phyloP scores from a whole-genome alignment of 2,888 invertebrate genomes.

The Nomada ferruginata region DNA sequence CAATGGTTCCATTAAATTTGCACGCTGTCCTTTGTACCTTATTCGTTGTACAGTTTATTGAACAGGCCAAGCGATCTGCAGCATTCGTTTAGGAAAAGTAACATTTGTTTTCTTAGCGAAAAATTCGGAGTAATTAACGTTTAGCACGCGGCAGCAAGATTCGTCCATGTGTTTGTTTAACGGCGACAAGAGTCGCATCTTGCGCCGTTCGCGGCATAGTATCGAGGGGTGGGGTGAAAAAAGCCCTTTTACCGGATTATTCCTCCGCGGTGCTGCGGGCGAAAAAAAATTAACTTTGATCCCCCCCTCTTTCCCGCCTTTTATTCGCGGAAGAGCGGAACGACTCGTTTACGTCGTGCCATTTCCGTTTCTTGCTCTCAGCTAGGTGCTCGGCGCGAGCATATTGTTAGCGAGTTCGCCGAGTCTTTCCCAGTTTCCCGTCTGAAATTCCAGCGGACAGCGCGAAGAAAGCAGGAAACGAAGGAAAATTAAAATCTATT shows the following conservation, averaged over 20 bases:
- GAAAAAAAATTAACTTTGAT: conserved; percentile 57
- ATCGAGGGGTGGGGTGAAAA: neutral
- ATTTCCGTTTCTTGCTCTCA: conserved; percentile 54
- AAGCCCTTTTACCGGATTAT: conserved; percentile 42
- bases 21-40: neutral
- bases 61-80: too few species aligned
- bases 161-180: conserved; percentile 30
- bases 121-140: neutral
- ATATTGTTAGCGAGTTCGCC: conserved; percentile 38
- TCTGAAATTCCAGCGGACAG: neutral
- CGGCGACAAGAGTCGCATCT: neutral
- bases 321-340: conserved; percentile 35
- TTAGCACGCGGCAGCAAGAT: neutral
- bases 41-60: too few species aligned
- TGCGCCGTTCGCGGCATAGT: neutral
- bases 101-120: too few species aligned
- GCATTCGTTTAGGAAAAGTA: neutral
- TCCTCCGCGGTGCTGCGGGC: conserved; percentile 9
- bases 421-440: neutral
- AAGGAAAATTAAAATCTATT: conserved; percentile 47
- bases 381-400: conserved; percentile 15
- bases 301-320: conserved; percentile 12
- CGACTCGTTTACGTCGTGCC: conserved; percentile 59
- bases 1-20: neutral
- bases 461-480: conserved; percentile 31